These are phyloP conservation scores for Neosilurus hyrtlii DNA, from an alignment of 2,797 vertebrate species.

Conservation along the genomic window DNA sequence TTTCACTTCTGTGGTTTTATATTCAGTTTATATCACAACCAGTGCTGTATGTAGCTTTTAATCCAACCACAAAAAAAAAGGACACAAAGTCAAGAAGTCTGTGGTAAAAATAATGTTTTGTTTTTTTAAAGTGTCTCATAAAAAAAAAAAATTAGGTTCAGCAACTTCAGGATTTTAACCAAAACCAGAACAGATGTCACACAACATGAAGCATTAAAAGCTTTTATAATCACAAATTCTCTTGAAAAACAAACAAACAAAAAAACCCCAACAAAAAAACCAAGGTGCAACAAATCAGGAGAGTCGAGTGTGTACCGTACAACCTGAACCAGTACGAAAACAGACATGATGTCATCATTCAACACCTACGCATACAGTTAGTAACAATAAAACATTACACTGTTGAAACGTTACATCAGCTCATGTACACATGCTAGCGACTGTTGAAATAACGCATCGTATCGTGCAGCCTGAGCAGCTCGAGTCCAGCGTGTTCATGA, in stretches of 20 bases:
- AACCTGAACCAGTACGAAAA: slow-evolving; percentile 64
- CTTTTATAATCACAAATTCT: slow-evolving; percentile 59
- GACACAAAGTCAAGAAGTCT: slow-evolving; percentile 44
- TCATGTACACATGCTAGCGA: slow-evolving; percentile 66
- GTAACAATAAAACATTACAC: slow-evolving; percentile 69
- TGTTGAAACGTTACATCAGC: slow-evolving; percentile 65
- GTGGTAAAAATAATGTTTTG: slow-evolving; percentile 75
- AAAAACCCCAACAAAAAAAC: not conserved
- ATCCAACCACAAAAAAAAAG: not conserved
- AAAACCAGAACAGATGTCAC: slow-evolving; percentile 62
- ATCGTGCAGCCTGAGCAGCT: slow-evolving; percentile 63
- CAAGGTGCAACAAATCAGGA: slow-evolving; percentile 71
- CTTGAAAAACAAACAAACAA: too few species aligned
- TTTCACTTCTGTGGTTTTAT: not conserved
- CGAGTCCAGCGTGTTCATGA: slow-evolving; percentile 63
- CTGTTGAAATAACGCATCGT: slow-evolving; percentile 53
- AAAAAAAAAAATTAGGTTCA: slow-evolving; percentile 71
- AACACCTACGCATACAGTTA: slow-evolving; percentile 64
- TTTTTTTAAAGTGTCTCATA: slow-evolving; percentile 69
- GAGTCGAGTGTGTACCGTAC: slow-evolving; percentile 64
- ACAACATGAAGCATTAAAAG: not conserved
- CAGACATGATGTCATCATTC: slow-evolving; percentile 59
- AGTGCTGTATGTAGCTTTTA: not conserved
- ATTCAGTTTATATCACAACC: not conserved
- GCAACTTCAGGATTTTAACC: slow-evolving; percentile 70